These are phyloP conservation scores for Drosophila pectinifera DNA, from an alignment of 1,140 invertebrate genomes.

Conservation along the genomic window DNA sequence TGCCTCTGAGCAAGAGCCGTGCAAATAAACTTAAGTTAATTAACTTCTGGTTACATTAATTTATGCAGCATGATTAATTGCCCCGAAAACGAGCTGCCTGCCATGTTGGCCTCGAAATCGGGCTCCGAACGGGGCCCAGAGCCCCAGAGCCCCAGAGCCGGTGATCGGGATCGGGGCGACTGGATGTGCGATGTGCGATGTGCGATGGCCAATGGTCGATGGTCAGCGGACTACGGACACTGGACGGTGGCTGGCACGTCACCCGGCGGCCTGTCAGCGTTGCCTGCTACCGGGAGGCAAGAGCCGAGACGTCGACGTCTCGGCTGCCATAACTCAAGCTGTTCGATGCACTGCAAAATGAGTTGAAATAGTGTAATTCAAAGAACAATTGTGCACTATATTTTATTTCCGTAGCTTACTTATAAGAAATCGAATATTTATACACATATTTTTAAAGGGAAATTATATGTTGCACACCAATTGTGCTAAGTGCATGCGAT, in stretches of 20 bases:
- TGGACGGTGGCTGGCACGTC: conserved; percentile 54
- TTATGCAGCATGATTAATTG: conserved; percentile 80
- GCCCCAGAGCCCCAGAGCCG: conserved; percentile 6
- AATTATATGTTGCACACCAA: too few species aligned
- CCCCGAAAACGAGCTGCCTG: conserved; percentile 56
- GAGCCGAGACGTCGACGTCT: conserved; percentile 51
- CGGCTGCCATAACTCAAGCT: conserved; percentile 48
- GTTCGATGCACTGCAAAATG: conserved; percentile 8
- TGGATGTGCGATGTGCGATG: conserved; percentile 10
- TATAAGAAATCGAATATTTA: too few species aligned
- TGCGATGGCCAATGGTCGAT: conserved; percentile 30
- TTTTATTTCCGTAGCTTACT: too few species aligned
- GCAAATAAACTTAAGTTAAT: conserved; percentile 82
- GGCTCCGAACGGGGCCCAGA: too few species aligned
- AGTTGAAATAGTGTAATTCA: neutral
- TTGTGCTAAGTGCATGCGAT: conserved; percentile 26
- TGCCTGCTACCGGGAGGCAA: conserved; percentile 74
- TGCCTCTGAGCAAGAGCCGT: conserved; percentile 50
- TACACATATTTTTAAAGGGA: neutral
- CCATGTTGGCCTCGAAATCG: conserved; percentile 44
- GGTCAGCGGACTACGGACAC: conserved; percentile 37
- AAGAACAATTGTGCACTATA: neutral
- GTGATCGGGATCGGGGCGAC: conserved; percentile 21
- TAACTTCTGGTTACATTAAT: conserved; percentile 79
- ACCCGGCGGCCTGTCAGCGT: conserved; percentile 66